phyloP scores from a whole-genome alignment of 2,888 invertebrate species.

The Epistrophe eligans region DNA sequence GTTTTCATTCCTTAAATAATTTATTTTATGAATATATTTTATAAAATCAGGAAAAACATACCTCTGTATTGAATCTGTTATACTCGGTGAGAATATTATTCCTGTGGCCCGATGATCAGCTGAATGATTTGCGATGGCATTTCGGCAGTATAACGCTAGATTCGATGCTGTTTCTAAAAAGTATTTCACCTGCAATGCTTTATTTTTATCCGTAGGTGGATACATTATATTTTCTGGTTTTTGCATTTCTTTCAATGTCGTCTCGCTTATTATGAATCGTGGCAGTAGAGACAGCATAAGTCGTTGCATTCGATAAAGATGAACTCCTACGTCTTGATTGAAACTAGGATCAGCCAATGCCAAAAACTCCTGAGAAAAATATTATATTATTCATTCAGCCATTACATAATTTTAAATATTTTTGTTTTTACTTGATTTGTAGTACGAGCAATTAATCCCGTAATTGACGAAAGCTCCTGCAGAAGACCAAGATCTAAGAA shows the following conservation, averaged over 20 bases:
- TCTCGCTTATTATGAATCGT: constrained; percentile 86
- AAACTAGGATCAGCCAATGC: constrained; percentile 80
- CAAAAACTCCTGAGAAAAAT: constrained; percentile 80
- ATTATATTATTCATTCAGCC: not conserved
- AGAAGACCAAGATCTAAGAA: constrained; percentile 88
- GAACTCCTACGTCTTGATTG: constrained; percentile 85
- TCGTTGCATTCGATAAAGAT: constrained; percentile 88
- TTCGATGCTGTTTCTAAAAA: constrained; percentile 89
- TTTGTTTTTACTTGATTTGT: constrained; percentile 84
- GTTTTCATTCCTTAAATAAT: constrained; percentile 70
- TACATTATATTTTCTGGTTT: constrained; percentile 79
- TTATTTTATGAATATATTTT: not conserved
- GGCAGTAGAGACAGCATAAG: constrained; percentile 90
- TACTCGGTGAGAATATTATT: constrained; percentile 85
- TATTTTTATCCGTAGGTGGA: constrained; percentile 79
- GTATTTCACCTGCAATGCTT: constrained; percentile 83
- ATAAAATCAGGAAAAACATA: constrained; percentile 31
- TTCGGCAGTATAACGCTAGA: constrained; percentile 89
- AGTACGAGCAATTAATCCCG: constrained; percentile 89
- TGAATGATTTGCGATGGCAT: constrained; percentile 86
- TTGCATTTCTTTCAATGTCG: constrained; percentile 80
- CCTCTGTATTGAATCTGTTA: constrained; percentile 82
- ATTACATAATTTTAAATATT: not conserved
- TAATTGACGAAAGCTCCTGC: constrained; percentile 90
- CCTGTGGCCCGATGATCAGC: constrained; percentile 85